Evolutionary conservation across 2,113 vertebrate species (phyloP), one percentile per base, ranked within the genome.

Genomic region (Smithornis capensis): DNA sequence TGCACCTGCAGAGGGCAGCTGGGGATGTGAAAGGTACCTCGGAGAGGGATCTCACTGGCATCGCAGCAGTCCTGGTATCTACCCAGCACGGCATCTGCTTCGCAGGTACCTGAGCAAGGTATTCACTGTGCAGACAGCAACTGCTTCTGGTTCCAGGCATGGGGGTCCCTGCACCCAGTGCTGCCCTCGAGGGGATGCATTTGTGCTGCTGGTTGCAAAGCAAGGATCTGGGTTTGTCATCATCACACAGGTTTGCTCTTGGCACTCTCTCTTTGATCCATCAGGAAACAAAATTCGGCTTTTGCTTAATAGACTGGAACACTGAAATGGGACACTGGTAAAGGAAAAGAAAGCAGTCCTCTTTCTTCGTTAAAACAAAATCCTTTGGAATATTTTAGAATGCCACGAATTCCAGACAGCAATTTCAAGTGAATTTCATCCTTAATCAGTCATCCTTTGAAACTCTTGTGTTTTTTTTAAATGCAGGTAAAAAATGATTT

Each of bases 101-200:
- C 56, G 33, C 19, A 50, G 49, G 8, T 7, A 35, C 35, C 53
- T 2, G 40, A 52, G 64, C 16, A 24, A 50, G 64, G 42, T n/a
- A 10, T 13, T 13, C 3, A 4, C 84, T 24, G 29, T 3, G 14
- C 57, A 14, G 65, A 37, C 2, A 33, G 35, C 0, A 4, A 52
- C 29, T 57, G 69, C 57, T 55, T 9, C 59, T 52, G 57, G 38
- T 3, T 71, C 35, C 70, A 6, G 22, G 22, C 4, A 3, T 59
- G 1, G 4, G 67, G 23, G 16, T 10, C 52, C 62, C 53, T 23
- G 78, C 0, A 13, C 2, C 10, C 10, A 62, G 3, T 2, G 50
- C 67, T 57, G 59, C 22, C 65, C 83, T 69, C 19, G 23, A 18
- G 67, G 67, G 59, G 56, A 78, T 81, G 28, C 4, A 2, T 27